Evolutionary conservation across 2,797 vertebrate species (phyloP).

Genomic region (Heliangelus exortis): DNA sequence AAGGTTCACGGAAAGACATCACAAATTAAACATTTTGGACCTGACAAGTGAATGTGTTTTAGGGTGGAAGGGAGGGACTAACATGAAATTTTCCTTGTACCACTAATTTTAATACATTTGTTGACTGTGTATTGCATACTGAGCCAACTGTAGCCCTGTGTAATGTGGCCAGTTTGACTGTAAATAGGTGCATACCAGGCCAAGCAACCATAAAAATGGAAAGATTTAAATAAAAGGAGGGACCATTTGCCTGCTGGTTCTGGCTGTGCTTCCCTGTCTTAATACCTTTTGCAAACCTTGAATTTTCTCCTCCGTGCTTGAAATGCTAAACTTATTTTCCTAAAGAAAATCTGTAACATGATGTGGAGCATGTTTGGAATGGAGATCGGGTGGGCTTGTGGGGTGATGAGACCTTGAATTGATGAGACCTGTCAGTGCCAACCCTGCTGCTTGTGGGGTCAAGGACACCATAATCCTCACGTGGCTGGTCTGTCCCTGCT

Average conservation of each 20-base stretch:
- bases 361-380: neutral
- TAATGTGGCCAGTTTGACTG: neutral
- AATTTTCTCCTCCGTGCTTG: neutral
- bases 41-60: neutral
- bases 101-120: neutral
- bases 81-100: neutral
- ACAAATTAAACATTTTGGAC: neutral
- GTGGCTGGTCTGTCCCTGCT: neutral
- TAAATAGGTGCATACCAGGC: neutral
- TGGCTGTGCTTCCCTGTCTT: neutral
- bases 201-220: neutral
- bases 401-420: neutral
- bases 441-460: neutral
- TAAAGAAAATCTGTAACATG: fast-evolving
- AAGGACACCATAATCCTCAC: neutral
- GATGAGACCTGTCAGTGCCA: neutral
- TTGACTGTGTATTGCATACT: neutral
- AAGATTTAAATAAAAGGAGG: neutral
- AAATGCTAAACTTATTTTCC: neutral
- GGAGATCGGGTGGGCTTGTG: neutral
- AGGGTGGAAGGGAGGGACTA: neutral
- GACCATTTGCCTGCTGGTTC: neutral
- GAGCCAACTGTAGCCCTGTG: neutral
- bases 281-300: neutral
- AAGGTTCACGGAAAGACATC: neutral